These are phyloP conservation scores for Clarias laeviceps DNA, from an alignment of 2,797 vertebrate species.

Conservation along the genomic window DNA sequence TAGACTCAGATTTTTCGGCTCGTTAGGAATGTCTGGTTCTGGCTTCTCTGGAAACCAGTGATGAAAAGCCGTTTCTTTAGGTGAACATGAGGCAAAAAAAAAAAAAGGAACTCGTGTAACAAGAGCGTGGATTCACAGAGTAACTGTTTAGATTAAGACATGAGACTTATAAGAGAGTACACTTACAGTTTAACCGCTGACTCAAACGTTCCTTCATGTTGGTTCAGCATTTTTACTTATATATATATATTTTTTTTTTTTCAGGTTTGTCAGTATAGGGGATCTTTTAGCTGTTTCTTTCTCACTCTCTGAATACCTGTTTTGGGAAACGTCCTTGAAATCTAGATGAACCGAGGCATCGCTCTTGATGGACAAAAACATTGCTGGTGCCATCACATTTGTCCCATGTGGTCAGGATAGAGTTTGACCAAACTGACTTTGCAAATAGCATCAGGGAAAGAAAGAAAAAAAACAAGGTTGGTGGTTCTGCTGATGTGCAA, in stretches of 20 bases:
- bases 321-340: slow-evolving; percentile 18
- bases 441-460: slow-evolving; percentile 4
- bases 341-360: neutral
- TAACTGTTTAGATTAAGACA: neutral
- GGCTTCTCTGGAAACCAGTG: slow-evolving; percentile 34
- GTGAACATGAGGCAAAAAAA: neutral
- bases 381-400: neutral
- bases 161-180: neutral
- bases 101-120: neutral
- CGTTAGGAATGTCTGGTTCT: slow-evolving; percentile 54
- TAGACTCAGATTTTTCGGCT: slow-evolving; percentile 31
- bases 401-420: slow-evolving; percentile 27
- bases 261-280: slow-evolving; percentile 5
- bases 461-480: slow-evolving; percentile 2
- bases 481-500: slow-evolving; percentile 1
- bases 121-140: neutral
- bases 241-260: neutral
- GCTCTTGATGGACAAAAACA: neutral
- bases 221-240: neutral
- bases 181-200: neutral
- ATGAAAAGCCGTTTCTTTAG: slow-evolving; percentile 9
- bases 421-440: neutral
- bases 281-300: neutral
- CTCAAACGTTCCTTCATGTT: slow-evolving; percentile 1
- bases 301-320: neutral